Conservation (phyloP, 2,888 invertebrate species). For the Eueremaeus valkanovi region DNA sequence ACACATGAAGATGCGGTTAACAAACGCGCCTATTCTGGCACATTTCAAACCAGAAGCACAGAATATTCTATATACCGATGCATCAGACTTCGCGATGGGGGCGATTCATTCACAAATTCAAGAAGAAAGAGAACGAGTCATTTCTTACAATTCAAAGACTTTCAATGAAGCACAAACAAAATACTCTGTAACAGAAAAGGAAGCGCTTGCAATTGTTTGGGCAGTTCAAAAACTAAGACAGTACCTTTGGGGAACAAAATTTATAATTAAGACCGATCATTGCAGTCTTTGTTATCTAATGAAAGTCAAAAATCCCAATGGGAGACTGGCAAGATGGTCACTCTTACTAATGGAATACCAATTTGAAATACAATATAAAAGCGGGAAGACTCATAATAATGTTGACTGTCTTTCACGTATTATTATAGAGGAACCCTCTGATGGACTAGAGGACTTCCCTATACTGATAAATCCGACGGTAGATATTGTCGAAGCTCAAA, state of each 20-base stretch:
- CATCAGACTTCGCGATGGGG: background rate
- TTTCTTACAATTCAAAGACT: slow-evolving; percentile 35
- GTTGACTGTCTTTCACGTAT: slow-evolving; percentile 19
- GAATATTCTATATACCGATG: background rate
- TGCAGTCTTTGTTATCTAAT: slow-evolving; percentile 40
- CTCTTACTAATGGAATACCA: background rate
- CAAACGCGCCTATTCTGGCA: background rate
- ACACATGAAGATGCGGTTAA: background rate
- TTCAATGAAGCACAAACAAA: slow-evolving; percentile 44
- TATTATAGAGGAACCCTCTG: too few relatives aligned
- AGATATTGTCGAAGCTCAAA: too few relatives aligned
- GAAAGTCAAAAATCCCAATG: background rate
- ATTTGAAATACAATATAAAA: background rate
- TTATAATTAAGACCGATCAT: slow-evolving; percentile 48
- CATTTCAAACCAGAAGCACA: background rate
- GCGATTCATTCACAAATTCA: background rate
- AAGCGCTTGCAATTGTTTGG: slow-evolving; percentile 44
- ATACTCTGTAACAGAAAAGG: slow-evolving; percentile 45
- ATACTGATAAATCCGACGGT: too few relatives aligned
- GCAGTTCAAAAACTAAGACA: slow-evolving; percentile 42
- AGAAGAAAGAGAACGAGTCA: background rate
- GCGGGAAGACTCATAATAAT: background rate
- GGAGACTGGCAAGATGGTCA: slow-evolving; percentile 4
- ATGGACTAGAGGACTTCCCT: too few relatives aligned
- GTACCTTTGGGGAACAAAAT: slow-evolving; percentile 46